Percentiles rank a stretch among this genome's conserved stretches.
Evolutionary conservation across 2,888 invertebrate genomes (phyloP).

Genomic region (Tupiocoris notatus): DNA sequence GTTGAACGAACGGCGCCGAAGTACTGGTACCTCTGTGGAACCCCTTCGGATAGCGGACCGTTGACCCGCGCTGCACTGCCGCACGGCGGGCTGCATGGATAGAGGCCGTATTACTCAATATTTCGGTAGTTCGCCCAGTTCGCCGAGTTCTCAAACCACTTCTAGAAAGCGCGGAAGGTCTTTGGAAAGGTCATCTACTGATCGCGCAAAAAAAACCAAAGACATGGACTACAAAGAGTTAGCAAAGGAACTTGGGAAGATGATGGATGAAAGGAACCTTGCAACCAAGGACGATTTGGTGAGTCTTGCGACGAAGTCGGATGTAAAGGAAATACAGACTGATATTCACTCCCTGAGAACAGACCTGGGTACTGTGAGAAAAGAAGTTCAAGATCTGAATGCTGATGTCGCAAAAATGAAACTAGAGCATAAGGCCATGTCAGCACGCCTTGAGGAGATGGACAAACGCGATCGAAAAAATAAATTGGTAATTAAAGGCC

Average conservation of each 20-base stretch:
- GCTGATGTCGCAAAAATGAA: no score
- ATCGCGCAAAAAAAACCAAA: not conserved
- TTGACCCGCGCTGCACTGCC: no score
- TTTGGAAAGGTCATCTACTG: not conserved
- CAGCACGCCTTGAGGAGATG: no score
- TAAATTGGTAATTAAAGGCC: no score
- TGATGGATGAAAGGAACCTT: not conserved
- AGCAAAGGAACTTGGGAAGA: not conserved
- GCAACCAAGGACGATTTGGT: not conserved
- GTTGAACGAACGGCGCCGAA: no score
- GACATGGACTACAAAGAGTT: conserved; percentile 3
- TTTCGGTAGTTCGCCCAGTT: no score
- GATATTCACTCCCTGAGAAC: not conserved
- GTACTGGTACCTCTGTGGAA: no score
- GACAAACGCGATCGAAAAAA: no score
- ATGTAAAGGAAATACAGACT: not conserved
- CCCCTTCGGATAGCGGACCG: no score
- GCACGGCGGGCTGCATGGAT: no score
- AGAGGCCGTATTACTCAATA: no score
- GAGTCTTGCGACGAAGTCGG: not conserved
- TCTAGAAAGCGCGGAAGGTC: not conserved
- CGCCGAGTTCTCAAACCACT: not conserved
- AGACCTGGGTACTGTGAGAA: not conserved
- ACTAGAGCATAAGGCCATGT: no score
- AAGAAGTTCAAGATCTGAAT: not conserved